phyloP scores from a whole-genome alignment of 2,797 vertebrate genomes.

The Alexandromys oeconomus region DNA sequence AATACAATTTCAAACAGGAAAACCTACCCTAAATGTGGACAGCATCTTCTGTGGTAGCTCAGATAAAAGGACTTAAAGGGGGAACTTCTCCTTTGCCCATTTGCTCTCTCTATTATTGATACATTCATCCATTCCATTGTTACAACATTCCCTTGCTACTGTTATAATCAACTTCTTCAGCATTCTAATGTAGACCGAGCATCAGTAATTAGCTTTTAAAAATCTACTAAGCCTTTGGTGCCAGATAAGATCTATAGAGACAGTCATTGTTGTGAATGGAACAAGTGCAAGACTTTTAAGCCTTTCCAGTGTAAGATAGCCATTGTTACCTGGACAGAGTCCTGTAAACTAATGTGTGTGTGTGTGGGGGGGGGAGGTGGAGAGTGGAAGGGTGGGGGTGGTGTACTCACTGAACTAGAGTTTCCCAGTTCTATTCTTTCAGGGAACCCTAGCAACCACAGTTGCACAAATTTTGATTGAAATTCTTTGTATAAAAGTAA shows the following conservation, averaged over 20 bases:
- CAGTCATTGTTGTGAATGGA: neutral
- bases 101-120: too few species aligned
- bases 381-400: neutral
- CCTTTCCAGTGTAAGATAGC: neutral
- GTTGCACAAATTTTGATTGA: neutral
- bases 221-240: neutral
- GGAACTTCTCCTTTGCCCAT: neutral
- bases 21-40: neutral
- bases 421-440: neutral
- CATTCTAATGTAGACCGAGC: neutral
- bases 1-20: neutral
- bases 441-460: neutral
- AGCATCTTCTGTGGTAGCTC: neutral
- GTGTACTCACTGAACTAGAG: neutral
- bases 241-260: neutral
- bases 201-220: neutral
- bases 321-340: neutral
- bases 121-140: too few species aligned
- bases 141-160: too few species aligned
- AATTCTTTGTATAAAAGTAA: conserved; percentile 32
- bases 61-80: neutral
- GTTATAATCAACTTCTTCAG: neutral
- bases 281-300: neutral
- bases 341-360: neutral
- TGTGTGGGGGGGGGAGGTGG: too few species aligned